Evolutionary conservation across 2,113 vertebrate species (phyloP), one percentile per base, ranked within the genome.

Genomic region (Henicopernis longicauda): DNA sequence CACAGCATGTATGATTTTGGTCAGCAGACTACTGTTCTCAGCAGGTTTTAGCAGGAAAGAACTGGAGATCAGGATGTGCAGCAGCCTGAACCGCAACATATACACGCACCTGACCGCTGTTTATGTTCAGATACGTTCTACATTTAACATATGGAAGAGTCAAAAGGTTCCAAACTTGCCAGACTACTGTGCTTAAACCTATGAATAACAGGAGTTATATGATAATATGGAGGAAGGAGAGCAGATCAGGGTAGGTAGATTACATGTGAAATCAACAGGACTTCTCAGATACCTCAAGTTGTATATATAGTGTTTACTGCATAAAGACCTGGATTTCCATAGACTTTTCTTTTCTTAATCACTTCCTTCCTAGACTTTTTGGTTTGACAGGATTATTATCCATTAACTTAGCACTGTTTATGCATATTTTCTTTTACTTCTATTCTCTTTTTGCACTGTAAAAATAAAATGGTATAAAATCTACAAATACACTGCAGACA

Each of bases 1-100:
- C 61, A 7, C 38, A 45, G 13, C 45, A 11, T 0, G 14, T 0
- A 4, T 4, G 45, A 13, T 45, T 89, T 16, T 38, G 62, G 52
- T 80, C 93, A 77, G 70, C 61, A 72, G n/a, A 8, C 11, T 31
- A 15, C 81, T 80, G 50, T 2, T 84, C 73, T 78, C 67, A n/a
- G 69, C 61, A 84, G 59, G 19, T 50, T 87, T 29, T 13, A 72
- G 78, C 9, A 86, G 44, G 23, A 40, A 54, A 42, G 44, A 82
- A 15, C 32, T 25, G 31, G 31, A 88, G 32, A 34, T 6, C 3
- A 1, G n/a, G 3, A 29, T 11, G 40, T n/a, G 42, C 19, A 85
- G 78, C 65, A 49, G 47, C 36, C 65, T 92, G 70, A 79, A 81
- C 82, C 76, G 52, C 26, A 57, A 66, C 25, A 54, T 17, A 4